Evolutionary conservation across 2,888 invertebrate genomes (phyloP), one percentile per base, ranked within the genome.

Genomic region (Lepas anatifera): DNA sequence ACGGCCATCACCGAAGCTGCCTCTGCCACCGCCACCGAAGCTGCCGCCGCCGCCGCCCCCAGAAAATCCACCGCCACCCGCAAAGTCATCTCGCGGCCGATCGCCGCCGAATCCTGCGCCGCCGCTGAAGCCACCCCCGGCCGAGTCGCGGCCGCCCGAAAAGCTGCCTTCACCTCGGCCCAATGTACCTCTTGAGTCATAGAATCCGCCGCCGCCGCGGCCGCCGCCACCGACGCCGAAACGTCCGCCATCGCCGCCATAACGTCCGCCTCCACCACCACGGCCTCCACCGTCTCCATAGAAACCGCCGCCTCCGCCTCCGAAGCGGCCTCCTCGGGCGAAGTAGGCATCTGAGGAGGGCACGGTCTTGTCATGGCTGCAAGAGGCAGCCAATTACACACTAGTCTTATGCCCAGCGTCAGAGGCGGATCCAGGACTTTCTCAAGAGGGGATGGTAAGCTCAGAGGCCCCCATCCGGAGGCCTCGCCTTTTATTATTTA

Each of bases 321-420:
- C 13, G 35, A 7, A 10, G 35, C 58, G 32, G 7, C 58, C 58
- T 10, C 58, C 32, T 7, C 58, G 32, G 35, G 32, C 58, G 35
- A 58, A 58, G 58, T 22, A 35, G 70, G 71, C 22, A 70, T 46
- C 67, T 71, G 72, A 3, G 79, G 77, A 37, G 79, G 78, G 16
- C 79, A 27, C 16, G 22, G 48, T 81, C 11, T 82, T 81, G 70
- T 81, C 83, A 73, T 81, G 81, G 7, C 82, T 16, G 0, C 6
- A 32, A 10, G 58, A 41, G 41, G 41, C 41, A 10, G 41, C 41
- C 41, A n/a, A n/a, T n/a, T n/a, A n/a, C n/a, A n/a, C n/a, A n/a
- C n/a, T n/a, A n/a, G n/a, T n/a, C n/a, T n/a, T n/a, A n/a, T n/a
- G n/a, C n/a, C n/a, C n/a, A n/a, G n/a, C n/a, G n/a, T n/a, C n/a